A percentile compares a stretch with the other conserved stretches of the same genome.
Conservation (phyloP, 2,888 invertebrate species). For the Ectropis crepuscularia region DNA sequence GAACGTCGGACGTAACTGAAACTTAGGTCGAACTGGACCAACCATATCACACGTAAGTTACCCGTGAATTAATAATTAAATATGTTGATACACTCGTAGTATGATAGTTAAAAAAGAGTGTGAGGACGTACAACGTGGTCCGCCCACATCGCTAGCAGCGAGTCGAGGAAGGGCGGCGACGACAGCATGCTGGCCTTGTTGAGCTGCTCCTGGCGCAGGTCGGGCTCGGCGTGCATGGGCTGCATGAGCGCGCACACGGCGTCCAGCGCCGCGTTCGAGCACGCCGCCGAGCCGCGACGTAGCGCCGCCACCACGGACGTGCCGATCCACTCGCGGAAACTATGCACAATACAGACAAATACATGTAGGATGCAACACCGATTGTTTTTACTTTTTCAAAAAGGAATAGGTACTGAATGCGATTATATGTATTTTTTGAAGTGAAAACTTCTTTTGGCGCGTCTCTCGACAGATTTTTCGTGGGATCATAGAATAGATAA, state of each 20-base stretch:
- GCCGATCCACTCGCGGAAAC: slow-evolving; percentile 98
- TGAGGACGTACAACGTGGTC: slow-evolving; percentile 92
- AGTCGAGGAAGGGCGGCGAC: slow-evolving; percentile 95
- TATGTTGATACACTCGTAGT: no score
- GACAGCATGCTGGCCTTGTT: slow-evolving; percentile 98
- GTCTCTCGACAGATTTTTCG: no score
- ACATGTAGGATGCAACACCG: no score
- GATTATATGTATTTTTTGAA: no score
- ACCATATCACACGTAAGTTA: no score
- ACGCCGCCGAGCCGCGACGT: slow-evolving; percentile 93
- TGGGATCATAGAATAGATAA: no score
- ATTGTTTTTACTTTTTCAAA: no score
- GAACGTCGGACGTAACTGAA: no score
- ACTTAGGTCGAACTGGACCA: no score
- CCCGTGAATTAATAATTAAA: no score
- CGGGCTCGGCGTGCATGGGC: slow-evolving; percentile 98
- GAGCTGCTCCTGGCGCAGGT: slow-evolving; percentile 98
- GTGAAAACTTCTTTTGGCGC: no score
- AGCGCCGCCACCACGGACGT: slow-evolving; percentile 95
- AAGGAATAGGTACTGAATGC: no score
- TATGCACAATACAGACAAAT: slow-evolving; percentile 52
- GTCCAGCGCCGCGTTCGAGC: slow-evolving; percentile 98
- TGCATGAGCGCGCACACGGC: slow-evolving; percentile 99
- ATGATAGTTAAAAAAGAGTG: background rate
- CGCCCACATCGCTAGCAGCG: slow-evolving; percentile 97